These are phyloP conservation scores for Limosa lapponica DNA, from an alignment of 2,797 vertebrate species.

Conservation along the genomic window DNA sequence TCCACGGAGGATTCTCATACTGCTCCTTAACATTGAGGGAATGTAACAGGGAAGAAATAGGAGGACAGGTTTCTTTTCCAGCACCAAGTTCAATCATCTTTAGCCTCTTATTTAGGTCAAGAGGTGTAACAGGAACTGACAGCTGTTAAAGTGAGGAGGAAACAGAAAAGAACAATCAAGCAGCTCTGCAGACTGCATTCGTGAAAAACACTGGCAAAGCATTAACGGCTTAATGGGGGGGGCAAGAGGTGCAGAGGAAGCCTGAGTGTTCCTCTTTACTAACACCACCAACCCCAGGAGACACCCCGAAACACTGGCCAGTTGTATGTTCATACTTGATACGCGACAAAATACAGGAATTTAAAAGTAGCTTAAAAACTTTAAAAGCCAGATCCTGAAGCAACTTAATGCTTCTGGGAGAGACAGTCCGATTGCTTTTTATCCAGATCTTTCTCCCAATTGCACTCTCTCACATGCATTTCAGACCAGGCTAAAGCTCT, in stretches of 20 bases:
- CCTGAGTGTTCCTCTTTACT: neutral
- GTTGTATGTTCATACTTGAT: slow-evolving; percentile 27
- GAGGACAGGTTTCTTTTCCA: slow-evolving; percentile 36
- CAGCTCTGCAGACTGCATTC: neutral
- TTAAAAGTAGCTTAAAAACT: slow-evolving; percentile 46
- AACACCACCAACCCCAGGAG: neutral
- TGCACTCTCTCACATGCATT: neutral
- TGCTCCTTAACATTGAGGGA: slow-evolving; percentile 25
- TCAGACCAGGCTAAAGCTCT: neutral
- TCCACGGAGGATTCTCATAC: neutral
- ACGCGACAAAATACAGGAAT: slow-evolving; percentile 26
- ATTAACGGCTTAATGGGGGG: neutral
- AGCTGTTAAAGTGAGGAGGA: slow-evolving; percentile 31
- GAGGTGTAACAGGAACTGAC: slow-evolving; percentile 68
- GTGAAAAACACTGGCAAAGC: neutral
- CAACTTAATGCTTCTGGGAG: neutral
- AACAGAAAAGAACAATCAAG: slow-evolving; percentile 8
- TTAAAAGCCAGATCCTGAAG: slow-evolving; percentile 55
- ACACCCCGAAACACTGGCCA: slow-evolving; percentile 22
- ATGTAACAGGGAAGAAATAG: neutral
- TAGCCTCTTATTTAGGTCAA: slow-evolving; percentile 47
- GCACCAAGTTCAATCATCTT: slow-evolving; percentile 59
- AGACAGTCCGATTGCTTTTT: neutral
- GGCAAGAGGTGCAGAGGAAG: neutral
- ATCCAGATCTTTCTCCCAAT: neutral